These are phyloP conservation scores for Drosophila pandora DNA, from an alignment of 1,140 invertebrate species.

Conservation along the genomic window DNA sequence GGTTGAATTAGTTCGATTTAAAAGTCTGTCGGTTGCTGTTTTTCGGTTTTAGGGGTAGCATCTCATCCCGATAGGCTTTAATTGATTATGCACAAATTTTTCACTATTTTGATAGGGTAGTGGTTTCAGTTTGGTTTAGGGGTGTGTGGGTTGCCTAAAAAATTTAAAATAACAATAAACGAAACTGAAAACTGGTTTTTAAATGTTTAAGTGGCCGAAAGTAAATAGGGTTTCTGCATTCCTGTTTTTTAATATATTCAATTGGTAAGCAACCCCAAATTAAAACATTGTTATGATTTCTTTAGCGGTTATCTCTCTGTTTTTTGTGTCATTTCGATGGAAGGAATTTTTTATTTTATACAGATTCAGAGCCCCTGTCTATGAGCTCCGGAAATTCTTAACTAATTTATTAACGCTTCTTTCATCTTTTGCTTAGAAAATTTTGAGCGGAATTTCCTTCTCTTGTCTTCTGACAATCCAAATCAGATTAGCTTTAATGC, in stretches of 20 bases:
- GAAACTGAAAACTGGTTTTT: slow-evolving; percentile 17
- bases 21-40: slow-evolving; percentile 38
- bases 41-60: slow-evolving; percentile 25
- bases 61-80: slow-evolving; percentile 50
- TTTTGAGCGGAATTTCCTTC: slow-evolving; percentile 25
- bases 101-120: slow-evolving; percentile 60
- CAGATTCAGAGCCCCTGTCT: neutral
- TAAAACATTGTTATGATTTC: slow-evolving; percentile 24
- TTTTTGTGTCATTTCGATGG: neutral
- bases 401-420: slow-evolving; percentile 41
- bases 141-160: slow-evolving; percentile 20
- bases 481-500: slow-evolving; percentile 53
- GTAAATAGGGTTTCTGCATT: slow-evolving; percentile 19
- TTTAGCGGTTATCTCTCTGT: neutral
- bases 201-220: slow-evolving; percentile 39
- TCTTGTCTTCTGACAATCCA: slow-evolving; percentile 33
- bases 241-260: slow-evolving; percentile 34
- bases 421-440: slow-evolving; percentile 26
- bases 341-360: neutral
- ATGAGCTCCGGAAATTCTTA: neutral
- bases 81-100: slow-evolving; percentile 74
- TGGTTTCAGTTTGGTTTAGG: slow-evolving; percentile 32
- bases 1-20: slow-evolving; percentile 71
- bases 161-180: slow-evolving; percentile 1
- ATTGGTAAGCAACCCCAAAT: neutral